Conservation (phyloP, 2,797 vertebrate genomes). For the Taeniopygia guttata region DNA sequence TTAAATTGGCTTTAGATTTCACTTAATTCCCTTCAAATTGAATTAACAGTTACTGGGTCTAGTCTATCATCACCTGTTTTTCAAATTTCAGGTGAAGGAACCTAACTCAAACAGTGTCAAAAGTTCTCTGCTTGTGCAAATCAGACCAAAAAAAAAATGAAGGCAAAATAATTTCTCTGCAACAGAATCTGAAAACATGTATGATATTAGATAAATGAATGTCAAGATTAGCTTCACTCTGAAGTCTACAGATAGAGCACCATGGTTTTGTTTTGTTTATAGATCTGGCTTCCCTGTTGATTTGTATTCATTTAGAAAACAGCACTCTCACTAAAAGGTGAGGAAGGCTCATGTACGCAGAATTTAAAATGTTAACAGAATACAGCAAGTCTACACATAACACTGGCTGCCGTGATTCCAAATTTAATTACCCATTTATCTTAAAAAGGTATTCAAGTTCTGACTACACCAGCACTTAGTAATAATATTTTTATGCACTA, state of each 20-base stretch:
- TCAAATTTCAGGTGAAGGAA: background rate
- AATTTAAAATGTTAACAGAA: background rate
- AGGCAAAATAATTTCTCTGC: conserved; percentile 8
- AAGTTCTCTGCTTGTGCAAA: background rate
- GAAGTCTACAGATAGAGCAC: conserved; percentile 19
- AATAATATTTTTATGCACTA: background rate
- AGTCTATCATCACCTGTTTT: background rate
- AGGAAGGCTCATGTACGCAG: background rate
- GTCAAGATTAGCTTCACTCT: background rate
- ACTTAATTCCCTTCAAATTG: background rate
- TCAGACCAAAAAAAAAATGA: background rate
- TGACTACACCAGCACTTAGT: background rate
- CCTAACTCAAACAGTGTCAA: background rate
- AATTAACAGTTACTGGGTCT: background rate
- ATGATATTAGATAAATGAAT: background rate
- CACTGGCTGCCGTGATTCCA: background rate
- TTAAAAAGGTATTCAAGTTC: background rate
- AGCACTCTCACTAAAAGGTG: background rate
- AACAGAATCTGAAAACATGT: background rate
- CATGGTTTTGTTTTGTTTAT: background rate
- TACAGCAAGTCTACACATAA: background rate
- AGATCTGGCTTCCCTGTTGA: conserved; percentile 11
- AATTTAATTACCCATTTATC: background rate
- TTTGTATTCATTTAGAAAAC: background rate
- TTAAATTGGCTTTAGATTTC: background rate